These are phyloP conservation scores for Anneissia japonica DNA, from an alignment of 35 echinoderm and acorn worm genomes.

Conservation along the genomic window DNA sequence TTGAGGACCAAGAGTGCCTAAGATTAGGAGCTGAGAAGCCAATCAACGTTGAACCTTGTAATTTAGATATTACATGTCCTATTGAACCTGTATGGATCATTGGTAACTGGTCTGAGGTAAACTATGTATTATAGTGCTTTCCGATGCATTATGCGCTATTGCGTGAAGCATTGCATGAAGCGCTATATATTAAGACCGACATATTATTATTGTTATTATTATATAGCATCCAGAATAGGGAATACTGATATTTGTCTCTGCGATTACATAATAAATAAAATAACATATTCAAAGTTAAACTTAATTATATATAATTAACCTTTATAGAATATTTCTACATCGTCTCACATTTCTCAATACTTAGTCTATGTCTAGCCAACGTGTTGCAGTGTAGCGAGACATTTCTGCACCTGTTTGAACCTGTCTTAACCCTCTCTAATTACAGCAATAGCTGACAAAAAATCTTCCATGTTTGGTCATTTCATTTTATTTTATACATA, in stretches of 20 bases:
- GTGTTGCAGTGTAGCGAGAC: too few relatives aligned
- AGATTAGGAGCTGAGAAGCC: conserved; percentile 37
- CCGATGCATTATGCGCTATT: too few relatives aligned
- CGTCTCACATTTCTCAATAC: too few relatives aligned
- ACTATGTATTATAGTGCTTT: background rate
- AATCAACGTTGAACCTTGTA: conserved; percentile 1
- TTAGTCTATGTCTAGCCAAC: too few relatives aligned
- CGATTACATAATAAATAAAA: background rate
- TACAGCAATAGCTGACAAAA: too few relatives aligned
- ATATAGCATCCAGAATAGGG: background rate
- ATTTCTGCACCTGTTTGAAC: too few relatives aligned
- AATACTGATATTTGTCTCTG: background rate
- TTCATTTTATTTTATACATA: too few relatives aligned
- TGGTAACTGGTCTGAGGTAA: conserved; percentile 79
- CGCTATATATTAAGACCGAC: background rate
- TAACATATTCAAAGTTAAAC: background rate
- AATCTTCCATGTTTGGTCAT: too few relatives aligned
- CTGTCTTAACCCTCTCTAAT: too few relatives aligned
- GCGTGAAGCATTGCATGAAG: background rate
- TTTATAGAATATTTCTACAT: too few relatives aligned
- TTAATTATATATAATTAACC: background rate
- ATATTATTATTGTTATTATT: background rate
- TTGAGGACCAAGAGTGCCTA: background rate
- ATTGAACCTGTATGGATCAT: conserved; percentile 49
- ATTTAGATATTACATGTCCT: conserved; percentile 28